Conservation (phyloP, 2,888 invertebrate genomes). For the Drosophila anomelani region DNA sequence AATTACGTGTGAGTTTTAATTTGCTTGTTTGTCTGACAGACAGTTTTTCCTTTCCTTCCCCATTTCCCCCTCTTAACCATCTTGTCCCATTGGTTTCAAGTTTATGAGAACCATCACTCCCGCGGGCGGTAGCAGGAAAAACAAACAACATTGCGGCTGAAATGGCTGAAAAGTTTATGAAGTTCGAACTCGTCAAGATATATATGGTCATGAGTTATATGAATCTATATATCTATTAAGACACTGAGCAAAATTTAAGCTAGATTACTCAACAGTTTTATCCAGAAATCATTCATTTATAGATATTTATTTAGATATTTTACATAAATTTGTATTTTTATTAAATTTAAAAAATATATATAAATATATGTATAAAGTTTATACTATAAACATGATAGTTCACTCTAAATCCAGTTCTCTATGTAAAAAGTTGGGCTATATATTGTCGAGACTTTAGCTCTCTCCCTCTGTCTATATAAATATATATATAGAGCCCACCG, state of each 20-base stretch:
- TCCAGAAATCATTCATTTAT: too few relatives aligned
- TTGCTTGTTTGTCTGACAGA: conserved; percentile 48
- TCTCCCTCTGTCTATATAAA: conserved; percentile 28
- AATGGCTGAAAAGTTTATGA: conserved; percentile 43
- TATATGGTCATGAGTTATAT: conserved; percentile 10
- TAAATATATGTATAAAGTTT: too few relatives aligned
- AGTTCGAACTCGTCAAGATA: conserved; percentile 30
- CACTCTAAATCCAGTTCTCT: neutral
- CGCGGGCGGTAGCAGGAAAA: conserved; percentile 3
- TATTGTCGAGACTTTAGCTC: conserved; percentile 3
- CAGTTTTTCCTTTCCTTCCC: conserved; percentile 16
- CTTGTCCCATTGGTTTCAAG: conserved; percentile 27
- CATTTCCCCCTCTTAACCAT: neutral
- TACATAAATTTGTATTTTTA: too few relatives aligned
- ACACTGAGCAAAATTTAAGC: neutral
- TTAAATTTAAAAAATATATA: too few relatives aligned
- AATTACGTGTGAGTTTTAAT: conserved; percentile 68
- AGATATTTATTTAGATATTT: too few relatives aligned
- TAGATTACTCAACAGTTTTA: neutral
- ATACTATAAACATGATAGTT: neutral
- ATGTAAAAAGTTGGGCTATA: conserved; percentile 5
- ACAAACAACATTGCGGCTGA: conserved; percentile 24
- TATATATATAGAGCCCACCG: conserved; percentile 25
- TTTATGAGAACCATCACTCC: conserved; percentile 39
- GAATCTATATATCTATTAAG: conserved; percentile 3